Conservation (phyloP, 2,113 vertebrate genomes). For the Notothenia coriiceps region DNA sequence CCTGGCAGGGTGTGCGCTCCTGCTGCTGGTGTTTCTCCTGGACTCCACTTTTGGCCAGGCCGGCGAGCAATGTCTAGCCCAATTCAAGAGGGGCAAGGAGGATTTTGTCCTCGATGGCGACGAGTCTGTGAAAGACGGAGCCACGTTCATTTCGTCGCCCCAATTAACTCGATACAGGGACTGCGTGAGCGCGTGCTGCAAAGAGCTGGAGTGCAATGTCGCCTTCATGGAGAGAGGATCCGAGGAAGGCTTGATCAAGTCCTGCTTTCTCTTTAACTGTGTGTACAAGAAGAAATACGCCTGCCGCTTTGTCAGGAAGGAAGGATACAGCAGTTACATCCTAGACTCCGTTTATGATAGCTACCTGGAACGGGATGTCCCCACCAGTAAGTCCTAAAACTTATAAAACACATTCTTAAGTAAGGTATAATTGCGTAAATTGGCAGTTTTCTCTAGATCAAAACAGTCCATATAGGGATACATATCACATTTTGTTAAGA, state of each 20-base stretch:
- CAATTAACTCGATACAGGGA: slow-evolving; percentile 74
- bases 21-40: slow-evolving; percentile 13
- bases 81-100: slow-evolving; percentile 82
- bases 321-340: slow-evolving; percentile 89
- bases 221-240: slow-evolving; percentile 87
- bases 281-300: slow-evolving; percentile 91
- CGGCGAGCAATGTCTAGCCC: slow-evolving; percentile 77
- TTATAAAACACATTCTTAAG: neutral
- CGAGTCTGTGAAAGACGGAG: slow-evolving; percentile 90
- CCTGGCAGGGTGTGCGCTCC: slow-evolving; percentile 2
- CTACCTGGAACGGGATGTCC: slow-evolving; percentile 58
- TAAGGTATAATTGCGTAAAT: neutral
- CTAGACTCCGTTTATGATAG: slow-evolving; percentile 78
- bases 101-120: slow-evolving; percentile 90
- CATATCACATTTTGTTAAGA: neutral
- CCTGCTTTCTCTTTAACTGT: slow-evolving; percentile 93
- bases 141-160: slow-evolving; percentile 88
- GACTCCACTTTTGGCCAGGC: slow-evolving; percentile 45
- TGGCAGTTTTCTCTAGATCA: neutral
- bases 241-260: slow-evolving; percentile 59
- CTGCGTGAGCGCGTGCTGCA: slow-evolving; percentile 91
- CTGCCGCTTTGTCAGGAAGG: slow-evolving; percentile 89
- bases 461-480: neutral
- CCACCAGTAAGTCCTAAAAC: slow-evolving; percentile 61
- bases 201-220: slow-evolving; percentile 86